phyloP scores from a whole-genome alignment of 2,888 invertebrate species.

The Automeris io region DNA sequence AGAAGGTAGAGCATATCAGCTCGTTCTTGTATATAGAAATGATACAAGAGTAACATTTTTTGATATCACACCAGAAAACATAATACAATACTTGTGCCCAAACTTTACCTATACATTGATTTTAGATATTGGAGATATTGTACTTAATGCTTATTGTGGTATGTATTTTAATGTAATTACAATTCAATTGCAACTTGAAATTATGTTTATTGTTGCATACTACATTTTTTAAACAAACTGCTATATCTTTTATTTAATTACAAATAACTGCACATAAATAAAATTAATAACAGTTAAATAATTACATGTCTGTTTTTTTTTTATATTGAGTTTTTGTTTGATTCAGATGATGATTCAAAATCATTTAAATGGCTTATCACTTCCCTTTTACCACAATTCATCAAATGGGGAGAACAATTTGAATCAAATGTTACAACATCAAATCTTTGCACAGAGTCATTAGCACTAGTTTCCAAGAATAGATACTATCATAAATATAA shows the following conservation, averaged over 20 bases:
- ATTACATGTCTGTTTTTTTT: too few species aligned
- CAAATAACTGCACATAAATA: too few species aligned
- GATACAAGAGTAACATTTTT: slow-evolving; percentile 55
- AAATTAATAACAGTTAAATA: too few species aligned
- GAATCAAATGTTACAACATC: slow-evolving; percentile 21
- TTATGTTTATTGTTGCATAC: too few species aligned
- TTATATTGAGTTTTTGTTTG: too few species aligned
- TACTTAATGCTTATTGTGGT: slow-evolving; percentile 58
- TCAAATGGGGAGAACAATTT: slow-evolving; percentile 78
- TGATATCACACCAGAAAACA: slow-evolving; percentile 51
- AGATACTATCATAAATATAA: slow-evolving; percentile 85
- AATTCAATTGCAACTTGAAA: too few species aligned
- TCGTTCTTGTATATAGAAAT: slow-evolving; percentile 54
- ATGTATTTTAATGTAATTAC: too few species aligned
- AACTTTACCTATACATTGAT: slow-evolving; percentile 66
- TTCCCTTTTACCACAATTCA: slow-evolving; percentile 76
- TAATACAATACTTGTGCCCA: slow-evolving; percentile 56
- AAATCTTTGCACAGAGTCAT: slow-evolving; percentile 68
- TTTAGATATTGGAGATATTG: slow-evolving; percentile 45
- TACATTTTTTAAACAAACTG: too few species aligned
- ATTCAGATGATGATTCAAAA: slow-evolving; percentile 38
- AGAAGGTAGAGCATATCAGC: slow-evolving; percentile 45
- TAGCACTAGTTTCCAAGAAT: slow-evolving; percentile 81
- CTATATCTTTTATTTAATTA: too few species aligned
- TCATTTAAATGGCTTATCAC: slow-evolving; percentile 73